Percentiles rank a stretch among this genome's conserved stretches.
Evolutionary conservation across 2,113 vertebrate species (phyloP).

Genomic region (Macroglossus sobrinus): DNA sequence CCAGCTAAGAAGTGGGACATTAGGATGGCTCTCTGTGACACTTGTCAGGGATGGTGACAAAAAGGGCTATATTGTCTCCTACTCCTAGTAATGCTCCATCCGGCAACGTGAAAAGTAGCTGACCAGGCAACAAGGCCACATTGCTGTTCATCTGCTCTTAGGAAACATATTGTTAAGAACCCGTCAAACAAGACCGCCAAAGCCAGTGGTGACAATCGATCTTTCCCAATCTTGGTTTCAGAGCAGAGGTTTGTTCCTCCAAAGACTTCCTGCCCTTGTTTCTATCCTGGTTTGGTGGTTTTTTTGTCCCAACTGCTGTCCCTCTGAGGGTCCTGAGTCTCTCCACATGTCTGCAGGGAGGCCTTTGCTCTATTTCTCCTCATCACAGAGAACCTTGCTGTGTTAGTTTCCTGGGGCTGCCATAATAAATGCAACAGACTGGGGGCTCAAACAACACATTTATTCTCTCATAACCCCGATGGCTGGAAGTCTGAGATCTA

Average conservation of each 20-base stretch:
- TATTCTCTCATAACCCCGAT: not conserved
- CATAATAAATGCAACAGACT: not conserved
- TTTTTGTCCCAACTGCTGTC: not conserved
- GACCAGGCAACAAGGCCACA: accelerated
- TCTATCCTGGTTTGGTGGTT: not conserved
- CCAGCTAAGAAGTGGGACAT: not conserved
- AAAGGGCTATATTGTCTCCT: not conserved
- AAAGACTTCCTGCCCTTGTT: not conserved
- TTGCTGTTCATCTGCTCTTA: not conserved
- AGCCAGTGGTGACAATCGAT: not conserved
- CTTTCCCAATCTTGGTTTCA: constrained; percentile 23
- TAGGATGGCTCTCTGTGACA: not conserved
- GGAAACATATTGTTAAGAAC: not conserved
- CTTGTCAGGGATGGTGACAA: not conserved
- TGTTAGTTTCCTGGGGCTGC: not conserved
- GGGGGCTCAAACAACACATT: not conserved
- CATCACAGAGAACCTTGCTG: accelerated
- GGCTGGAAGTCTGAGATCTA: not conserved
- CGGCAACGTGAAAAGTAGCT: not conserved
- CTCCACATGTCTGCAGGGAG: not conserved
- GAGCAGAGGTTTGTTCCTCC: not conserved
- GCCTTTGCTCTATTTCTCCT: accelerated
- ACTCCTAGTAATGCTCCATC: not conserved
- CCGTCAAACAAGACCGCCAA: not conserved
- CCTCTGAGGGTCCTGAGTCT: not conserved